Percentiles rank a stretch among this genome's conserved stretches.
phyloP scores from a whole-genome alignment of 2,888 invertebrate species.

The Rhaphigaster nebulosa region DNA sequence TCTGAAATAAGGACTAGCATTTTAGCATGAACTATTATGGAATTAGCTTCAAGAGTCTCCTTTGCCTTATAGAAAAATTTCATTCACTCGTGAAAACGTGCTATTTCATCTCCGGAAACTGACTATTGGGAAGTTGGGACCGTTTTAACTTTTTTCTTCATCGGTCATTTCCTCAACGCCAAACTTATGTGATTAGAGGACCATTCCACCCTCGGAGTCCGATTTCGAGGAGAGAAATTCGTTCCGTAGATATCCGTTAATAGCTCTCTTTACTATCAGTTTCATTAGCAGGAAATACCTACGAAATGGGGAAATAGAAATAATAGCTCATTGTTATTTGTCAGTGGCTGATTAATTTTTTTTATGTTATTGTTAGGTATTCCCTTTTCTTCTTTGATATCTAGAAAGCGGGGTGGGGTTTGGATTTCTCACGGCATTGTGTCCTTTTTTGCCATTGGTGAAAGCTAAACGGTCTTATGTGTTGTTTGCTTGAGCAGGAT shows the following conservation, averaged over 20 bases:
- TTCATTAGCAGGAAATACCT: neutral
- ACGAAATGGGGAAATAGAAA: neutral
- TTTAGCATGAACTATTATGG: neutral
- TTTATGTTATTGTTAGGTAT: neutral
- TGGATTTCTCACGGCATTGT: neutral
- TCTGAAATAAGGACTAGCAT: neutral
- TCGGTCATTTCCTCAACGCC: neutral
- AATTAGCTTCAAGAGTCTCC: neutral
- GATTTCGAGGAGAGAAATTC: neutral
- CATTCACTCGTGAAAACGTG: neutral
- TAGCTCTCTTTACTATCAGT: neutral
- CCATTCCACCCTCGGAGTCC: neutral
- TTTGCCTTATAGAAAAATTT: neutral
- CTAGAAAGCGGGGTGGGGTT: neutral
- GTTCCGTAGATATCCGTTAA: neutral
- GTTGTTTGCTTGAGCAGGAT: neutral
- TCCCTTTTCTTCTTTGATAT: neutral
- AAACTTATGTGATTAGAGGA: neutral
- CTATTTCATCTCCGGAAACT: neutral
- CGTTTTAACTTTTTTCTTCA: neutral
- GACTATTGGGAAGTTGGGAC: neutral
- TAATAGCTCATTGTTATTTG: neutral
- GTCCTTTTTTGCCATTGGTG: slow-evolving; percentile 15
- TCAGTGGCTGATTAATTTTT: neutral
- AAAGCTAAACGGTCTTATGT: slow-evolving; percentile 11